A percentile compares a stretch with the other conserved stretches of the same genome.
Evolutionary conservation across 2,888 invertebrate species (phyloP).

Genomic region (Euphydryas editha): DNA sequence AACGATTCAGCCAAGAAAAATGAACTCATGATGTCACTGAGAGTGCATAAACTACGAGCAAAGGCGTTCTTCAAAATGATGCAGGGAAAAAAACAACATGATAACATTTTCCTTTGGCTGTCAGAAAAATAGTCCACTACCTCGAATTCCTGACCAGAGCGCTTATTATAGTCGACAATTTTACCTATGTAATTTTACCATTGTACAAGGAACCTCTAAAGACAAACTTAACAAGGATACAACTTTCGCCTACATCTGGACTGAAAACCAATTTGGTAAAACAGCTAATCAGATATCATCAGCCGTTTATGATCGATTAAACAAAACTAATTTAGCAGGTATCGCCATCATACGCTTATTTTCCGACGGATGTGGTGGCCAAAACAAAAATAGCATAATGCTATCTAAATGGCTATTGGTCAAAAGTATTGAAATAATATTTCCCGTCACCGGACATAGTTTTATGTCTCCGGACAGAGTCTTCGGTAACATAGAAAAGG

Average conservation of each 20-base stretch:
- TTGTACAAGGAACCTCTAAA: conserved; percentile 40
- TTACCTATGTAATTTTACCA: conserved; percentile 44
- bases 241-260: conserved; percentile 45
- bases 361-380: conserved; percentile 45
- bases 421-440: conserved; percentile 32
- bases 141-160: background rate
- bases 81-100: no score
- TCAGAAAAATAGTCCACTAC: no score
- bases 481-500: conserved; percentile 31
- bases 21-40: no score
- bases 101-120: no score
- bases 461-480: conserved; percentile 37
- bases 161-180: conserved; percentile 36
- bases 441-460: conserved; percentile 41
- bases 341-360: conserved; percentile 41
- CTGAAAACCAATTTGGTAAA: conserved; percentile 39
- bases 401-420: conserved; percentile 40
- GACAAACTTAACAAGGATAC: conserved; percentile 42
- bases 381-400: conserved; percentile 47
- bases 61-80: no score
- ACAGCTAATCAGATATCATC: conserved; percentile 35
- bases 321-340: conserved; percentile 40
- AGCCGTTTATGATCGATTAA: conserved; percentile 46
- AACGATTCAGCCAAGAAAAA: no score
- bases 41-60: no score